Base-by-base conservation (phyloP, 2,888 invertebrate genomes). In the Sthenelais limicola region DNA sequence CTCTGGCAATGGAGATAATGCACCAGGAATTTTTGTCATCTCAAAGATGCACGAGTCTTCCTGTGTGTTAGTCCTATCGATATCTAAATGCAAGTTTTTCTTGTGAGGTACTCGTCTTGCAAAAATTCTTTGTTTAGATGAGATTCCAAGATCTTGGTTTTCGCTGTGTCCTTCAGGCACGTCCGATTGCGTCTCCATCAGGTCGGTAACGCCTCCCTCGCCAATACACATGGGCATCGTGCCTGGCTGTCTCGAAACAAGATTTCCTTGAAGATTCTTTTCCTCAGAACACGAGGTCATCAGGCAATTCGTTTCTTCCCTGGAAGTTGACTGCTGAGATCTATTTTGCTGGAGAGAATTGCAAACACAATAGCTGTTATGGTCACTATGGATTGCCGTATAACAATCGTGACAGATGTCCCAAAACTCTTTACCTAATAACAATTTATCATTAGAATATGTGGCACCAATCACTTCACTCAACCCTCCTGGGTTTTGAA, bases 391-490 rank as follows among this genome's bases (percentile, higher is more conserved):
- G 28, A 56, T 28, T 32, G 56, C 56, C 7, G 56, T 32, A 21
- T 56, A 56, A 32, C 30, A 30, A 18, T 56, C 32, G 21, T 21
- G 18, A 28, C 56, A 56, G 56, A 28, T 33, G 21, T 56, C 56
- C 56, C 56, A 56, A 33, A 56, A 56, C 1, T 18, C 18, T 12
- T 56, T 33, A 2, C 56, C 56, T 33, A 56, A n/a, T 2, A 56
- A 21, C 18, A 32, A 18, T 32, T 56, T 33, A 1, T 56, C 3
- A 12, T 32, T 21, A n/a, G 18, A 2, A 33, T 12, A 5, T 18
- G 32, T 15, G 43, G 43, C 12, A 18, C 15, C 43, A 18, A 18
- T 9, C 9, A 9, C 43, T 18, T 18, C 43, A n/a, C 18, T 12
- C 1, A n/a, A n/a, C 12, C 21, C 30, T 5, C 33, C 15, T 12